Evolutionary conservation across 2,113 vertebrate genomes (phyloP).

Genomic region (Tonatia bakeri): DNA sequence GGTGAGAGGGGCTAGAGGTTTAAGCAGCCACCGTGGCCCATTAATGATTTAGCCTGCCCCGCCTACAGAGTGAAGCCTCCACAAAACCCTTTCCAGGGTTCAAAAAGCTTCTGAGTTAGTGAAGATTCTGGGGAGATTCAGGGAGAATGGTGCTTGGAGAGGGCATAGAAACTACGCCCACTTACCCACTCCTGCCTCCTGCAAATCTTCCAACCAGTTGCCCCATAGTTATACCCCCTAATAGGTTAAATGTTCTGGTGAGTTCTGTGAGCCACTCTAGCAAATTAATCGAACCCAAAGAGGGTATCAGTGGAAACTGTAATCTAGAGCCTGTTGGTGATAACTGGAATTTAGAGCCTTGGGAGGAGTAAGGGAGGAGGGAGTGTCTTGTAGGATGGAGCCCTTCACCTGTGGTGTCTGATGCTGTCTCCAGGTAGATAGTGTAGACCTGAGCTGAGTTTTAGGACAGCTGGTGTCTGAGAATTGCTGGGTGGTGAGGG

Average conservation of each 20-base stretch:
- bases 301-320: background rate
- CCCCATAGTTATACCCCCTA: no score
- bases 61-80: background rate
- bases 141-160: background rate
- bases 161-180: background rate
- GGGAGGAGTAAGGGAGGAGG: background rate
- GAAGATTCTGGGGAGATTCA: background rate
- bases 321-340: background rate
- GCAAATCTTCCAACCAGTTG: background rate
- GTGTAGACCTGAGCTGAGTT: background rate
- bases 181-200: no score
- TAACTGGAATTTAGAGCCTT: background rate
- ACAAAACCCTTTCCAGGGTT: background rate
- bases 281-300: background rate
- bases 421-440: background rate
- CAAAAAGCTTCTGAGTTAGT: background rate
- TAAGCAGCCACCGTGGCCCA: background rate
- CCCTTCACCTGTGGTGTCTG: no score
- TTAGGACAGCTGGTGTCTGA: background rate
- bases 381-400: no score
- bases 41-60: background rate
- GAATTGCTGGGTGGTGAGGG: background rate
- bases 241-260: background rate
- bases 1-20: background rate
- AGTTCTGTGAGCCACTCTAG: background rate